Conservation (phyloP, 2,113 vertebrate species). For the Crotalus tigris region DNA sequence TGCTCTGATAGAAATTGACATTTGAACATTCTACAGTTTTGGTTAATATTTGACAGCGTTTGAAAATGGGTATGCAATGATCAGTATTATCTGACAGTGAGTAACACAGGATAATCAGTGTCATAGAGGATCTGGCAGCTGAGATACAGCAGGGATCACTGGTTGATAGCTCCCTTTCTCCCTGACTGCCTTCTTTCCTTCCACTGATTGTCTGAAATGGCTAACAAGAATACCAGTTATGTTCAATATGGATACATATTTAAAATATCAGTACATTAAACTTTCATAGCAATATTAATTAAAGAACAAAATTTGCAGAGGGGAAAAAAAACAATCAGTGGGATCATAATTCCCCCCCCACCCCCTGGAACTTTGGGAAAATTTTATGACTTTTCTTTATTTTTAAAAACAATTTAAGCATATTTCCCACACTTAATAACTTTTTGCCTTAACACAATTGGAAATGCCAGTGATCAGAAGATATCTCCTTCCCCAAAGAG, state of each 20-base stretch:
- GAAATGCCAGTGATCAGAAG: background rate
- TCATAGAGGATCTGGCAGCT: background rate
- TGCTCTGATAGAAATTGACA: background rate
- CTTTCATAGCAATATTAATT: background rate
- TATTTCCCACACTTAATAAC: background rate
- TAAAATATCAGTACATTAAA: background rate
- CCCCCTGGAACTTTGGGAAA: background rate
- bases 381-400: background rate
- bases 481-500: background rate
- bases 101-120: background rate
- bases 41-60: background rate
- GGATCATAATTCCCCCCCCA: background rate
- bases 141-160: background rate
- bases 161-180: background rate
- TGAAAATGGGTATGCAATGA: background rate
- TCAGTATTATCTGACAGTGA: background rate
- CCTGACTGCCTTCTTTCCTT: background rate
- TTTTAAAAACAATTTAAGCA: background rate
- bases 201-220: background rate
- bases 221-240: background rate
- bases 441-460: background rate
- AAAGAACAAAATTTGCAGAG: background rate
- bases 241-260: background rate
- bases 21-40: background rate
- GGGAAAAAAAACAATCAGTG: background rate